phyloP scores from a whole-genome alignment of 2,113 vertebrate species.

The Brachyhypopomus occidentalis region DNA sequence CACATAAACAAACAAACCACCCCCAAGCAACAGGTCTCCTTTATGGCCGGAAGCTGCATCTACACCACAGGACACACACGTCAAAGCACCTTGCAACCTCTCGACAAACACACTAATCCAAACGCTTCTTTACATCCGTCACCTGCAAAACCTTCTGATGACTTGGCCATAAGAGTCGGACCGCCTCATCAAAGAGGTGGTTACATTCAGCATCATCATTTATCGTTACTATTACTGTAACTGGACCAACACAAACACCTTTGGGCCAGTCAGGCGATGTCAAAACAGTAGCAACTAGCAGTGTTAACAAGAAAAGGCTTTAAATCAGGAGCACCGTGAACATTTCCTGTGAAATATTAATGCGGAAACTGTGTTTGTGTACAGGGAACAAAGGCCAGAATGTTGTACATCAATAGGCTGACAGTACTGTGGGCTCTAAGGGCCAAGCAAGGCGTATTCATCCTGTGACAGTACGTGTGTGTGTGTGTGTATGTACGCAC shows the following conservation, averaged over 20 bases:
- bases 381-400: slow-evolving; percentile 73
- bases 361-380: slow-evolving; percentile 78
- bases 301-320: slow-evolving; percentile 79
- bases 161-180: slow-evolving; percentile 16
- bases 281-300: slow-evolving; percentile 71
- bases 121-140: slow-evolving; percentile 22
- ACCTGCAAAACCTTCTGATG: slow-evolving; percentile 37
- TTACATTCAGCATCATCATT: slow-evolving; percentile 60
- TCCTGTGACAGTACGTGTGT: slow-evolving; percentile 44
- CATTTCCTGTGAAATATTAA: slow-evolving; percentile 79
- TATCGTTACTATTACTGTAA: slow-evolving; percentile 66
- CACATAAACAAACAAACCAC: neutral
- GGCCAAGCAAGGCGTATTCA: slow-evolving; percentile 66
- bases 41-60: too few relatives aligned
- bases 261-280: slow-evolving; percentile 70
- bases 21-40: too few relatives aligned
- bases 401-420: slow-evolving; percentile 76
- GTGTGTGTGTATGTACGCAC: slow-evolving; percentile 43
- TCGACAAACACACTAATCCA: slow-evolving; percentile 29
- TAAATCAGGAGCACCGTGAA: slow-evolving; percentile 76
- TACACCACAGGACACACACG: too few relatives aligned
- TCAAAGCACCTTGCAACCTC: neutral
- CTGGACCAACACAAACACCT: slow-evolving; percentile 64
- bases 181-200: slow-evolving; percentile 18
- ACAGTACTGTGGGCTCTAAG: slow-evolving; percentile 68